Evolutionary conservation across 2,113 vertebrate genomes (phyloP).

Genomic region (Seriola aureovittata): DNA sequence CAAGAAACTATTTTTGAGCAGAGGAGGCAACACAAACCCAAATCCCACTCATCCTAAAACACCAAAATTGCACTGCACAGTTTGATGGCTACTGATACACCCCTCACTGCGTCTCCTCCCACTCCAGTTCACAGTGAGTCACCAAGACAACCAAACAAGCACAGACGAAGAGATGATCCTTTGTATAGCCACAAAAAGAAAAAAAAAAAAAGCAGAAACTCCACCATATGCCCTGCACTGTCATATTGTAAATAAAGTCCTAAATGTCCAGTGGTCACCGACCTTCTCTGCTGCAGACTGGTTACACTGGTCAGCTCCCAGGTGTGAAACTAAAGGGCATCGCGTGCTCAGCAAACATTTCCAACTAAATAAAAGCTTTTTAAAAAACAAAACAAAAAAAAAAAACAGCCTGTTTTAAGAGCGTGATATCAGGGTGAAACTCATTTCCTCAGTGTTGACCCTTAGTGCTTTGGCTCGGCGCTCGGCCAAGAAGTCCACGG

Average conservation of each 20-base stretch:
- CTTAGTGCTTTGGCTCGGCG: constrained; percentile 26
- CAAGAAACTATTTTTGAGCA: too few species aligned
- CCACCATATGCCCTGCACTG: neutral
- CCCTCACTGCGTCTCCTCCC: constrained; percentile 2
- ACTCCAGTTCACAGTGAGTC: constrained; percentile 15
- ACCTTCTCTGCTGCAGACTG: constrained; percentile 3
- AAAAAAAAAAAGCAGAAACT: neutral
- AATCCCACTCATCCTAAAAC: neutral
- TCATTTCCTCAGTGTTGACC: constrained; percentile 58
- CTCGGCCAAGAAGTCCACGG: constrained; percentile 50
- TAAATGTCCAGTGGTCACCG: neutral
- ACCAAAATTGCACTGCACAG: constrained; percentile 4
- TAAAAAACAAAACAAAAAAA: neutral
- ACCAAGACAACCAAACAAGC: neutral
- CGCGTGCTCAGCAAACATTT: constrained; percentile 33
- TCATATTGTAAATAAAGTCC: neutral
- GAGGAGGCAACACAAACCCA: neutral
- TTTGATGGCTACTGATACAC: constrained; percentile 9
- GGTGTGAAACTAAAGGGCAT: constrained; percentile 35
- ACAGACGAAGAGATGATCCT: neutral
- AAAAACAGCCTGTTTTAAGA: constrained; percentile 29
- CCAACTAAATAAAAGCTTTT: constrained; percentile 32
- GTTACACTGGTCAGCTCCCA: constrained; percentile 4
- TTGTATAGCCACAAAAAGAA: neutral
- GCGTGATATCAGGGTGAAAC: constrained; percentile 56